These are phyloP conservation scores for Gambusia holbrooki DNA, from an alignment of 2,113 vertebrate species.

Conservation along the genomic window DNA sequence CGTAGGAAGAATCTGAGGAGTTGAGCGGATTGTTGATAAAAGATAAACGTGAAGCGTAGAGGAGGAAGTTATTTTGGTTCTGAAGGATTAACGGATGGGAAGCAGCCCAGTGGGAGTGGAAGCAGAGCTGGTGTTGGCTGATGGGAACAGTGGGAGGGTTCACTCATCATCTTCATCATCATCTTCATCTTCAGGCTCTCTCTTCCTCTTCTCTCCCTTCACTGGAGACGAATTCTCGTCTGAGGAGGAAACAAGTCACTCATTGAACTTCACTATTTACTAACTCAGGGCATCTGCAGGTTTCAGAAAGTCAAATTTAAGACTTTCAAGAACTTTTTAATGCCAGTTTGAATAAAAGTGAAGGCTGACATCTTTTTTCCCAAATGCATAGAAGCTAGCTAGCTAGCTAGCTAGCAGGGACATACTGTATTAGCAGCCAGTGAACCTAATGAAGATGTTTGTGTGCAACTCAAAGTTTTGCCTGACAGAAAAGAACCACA, in stretches of 20 bases:
- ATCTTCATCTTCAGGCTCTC: constrained; percentile 84
- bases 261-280: too few species aligned
- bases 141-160: background rate
- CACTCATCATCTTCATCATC: constrained; percentile 82
- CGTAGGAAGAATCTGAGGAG: background rate
- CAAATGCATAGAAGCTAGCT: too few species aligned
- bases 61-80: background rate
- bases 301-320: too few species aligned
- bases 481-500: too few species aligned
- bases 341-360: too few species aligned
- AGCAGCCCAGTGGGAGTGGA: constrained; percentile 4
- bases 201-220: constrained; percentile 89
- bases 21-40: background rate
- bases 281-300: too few species aligned
- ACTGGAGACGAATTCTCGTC: constrained; percentile 66
- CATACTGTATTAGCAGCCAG: too few species aligned
- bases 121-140: background rate
- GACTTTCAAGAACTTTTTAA: too few species aligned
- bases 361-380: too few species aligned
- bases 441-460: too few species aligned
- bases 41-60: background rate
- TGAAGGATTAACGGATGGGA: constrained; percentile 13
- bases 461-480: too few species aligned
- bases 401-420: too few species aligned
- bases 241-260: constrained; percentile 10